These are phyloP conservation scores for Calyptomena viridis DNA, from an alignment of 2,113 vertebrate genomes.

Conservation along the genomic window DNA sequence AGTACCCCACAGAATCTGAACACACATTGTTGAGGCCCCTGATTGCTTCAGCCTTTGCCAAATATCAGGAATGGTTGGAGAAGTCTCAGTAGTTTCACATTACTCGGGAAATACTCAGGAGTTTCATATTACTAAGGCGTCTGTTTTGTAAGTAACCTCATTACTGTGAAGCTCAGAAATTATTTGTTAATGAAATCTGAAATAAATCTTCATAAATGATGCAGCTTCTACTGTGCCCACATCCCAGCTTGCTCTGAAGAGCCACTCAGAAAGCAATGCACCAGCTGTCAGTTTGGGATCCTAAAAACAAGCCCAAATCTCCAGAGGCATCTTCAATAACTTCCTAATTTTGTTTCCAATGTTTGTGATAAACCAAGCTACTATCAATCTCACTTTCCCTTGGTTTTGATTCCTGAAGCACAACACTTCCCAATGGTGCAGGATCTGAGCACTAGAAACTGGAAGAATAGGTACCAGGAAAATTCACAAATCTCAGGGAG, in stretches of 20 bases:
- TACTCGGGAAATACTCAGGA: not conserved
- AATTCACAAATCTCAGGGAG: not conserved
- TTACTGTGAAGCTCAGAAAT: slow-evolving; percentile 3
- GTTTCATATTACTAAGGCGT: not conserved
- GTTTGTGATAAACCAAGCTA: slow-evolving; percentile 39
- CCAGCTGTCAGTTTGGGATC: slow-evolving; percentile 45
- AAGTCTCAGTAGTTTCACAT: not conserved
- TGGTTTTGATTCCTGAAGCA: not conserved
- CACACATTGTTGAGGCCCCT: not conserved
- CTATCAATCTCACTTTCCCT: not conserved
- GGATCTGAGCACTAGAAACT: not conserved
- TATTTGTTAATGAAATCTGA: slow-evolving; percentile 43
- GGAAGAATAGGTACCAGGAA: not conserved
- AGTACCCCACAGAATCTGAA: not conserved
- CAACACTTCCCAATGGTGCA: not conserved
- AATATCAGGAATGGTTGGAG: not conserved
- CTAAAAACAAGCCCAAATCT: slow-evolving; percentile 1
- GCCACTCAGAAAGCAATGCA: slow-evolving; percentile 18
- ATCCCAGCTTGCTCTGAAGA: not conserved
- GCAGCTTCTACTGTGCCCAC: not conserved
- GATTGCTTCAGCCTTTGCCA: not conserved
- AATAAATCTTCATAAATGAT: slow-evolving; percentile 38
- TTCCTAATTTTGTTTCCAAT: slow-evolving; percentile 53
- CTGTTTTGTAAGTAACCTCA: not conserved
- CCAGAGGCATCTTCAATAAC: slow-evolving; percentile 41